Evolutionary conservation across 1,140 invertebrate genomes (phyloP).

Genomic region (Scaptomyza montana): DNA sequence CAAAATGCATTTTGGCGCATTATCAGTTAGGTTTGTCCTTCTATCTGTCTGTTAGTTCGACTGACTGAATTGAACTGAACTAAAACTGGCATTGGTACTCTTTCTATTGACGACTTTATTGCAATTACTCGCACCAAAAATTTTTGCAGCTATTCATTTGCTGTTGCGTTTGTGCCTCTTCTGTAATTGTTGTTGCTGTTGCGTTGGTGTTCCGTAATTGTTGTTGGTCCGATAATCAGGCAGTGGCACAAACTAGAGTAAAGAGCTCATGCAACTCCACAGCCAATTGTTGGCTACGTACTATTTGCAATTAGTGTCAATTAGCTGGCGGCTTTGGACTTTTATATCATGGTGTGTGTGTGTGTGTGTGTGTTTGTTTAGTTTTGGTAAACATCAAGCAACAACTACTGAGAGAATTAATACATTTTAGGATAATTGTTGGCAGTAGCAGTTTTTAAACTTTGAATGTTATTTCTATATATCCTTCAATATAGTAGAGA

Average conservation of each 20-base stretch:
- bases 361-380: conserved; percentile 33
- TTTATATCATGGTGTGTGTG: conserved; percentile 8
- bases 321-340: conserved; percentile 54
- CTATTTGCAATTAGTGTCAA: conserved; percentile 75
- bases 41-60: background rate
- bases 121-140: conserved; percentile 73
- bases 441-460: background rate
- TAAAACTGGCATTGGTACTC: conserved; percentile 18
- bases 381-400: conserved; percentile 5
- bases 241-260: conserved; percentile 31
- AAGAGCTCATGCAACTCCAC: conserved; percentile 3
- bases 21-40: background rate
- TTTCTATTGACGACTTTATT: conserved; percentile 64
- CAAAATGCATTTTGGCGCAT: conserved; percentile 39
- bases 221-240: conserved; percentile 56
- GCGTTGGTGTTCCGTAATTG: conserved; percentile 33
- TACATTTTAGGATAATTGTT: conserved; percentile 7
- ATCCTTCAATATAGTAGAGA: too few relatives aligned
- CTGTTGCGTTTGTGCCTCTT: conserved; percentile 9
- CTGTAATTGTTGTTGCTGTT: conserved; percentile 24
- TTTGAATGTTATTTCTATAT: background rate
- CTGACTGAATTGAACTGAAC: conserved; percentile 5
- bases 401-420: conserved; percentile 5
- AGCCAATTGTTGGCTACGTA: conserved; percentile 25
- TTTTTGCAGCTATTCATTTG: conserved; percentile 65